Evolutionary conservation across 1,140 invertebrate species (phyloP), one percentile per base, ranked within the genome.

Genomic region (Lordiphosa clarofinis): DNA sequence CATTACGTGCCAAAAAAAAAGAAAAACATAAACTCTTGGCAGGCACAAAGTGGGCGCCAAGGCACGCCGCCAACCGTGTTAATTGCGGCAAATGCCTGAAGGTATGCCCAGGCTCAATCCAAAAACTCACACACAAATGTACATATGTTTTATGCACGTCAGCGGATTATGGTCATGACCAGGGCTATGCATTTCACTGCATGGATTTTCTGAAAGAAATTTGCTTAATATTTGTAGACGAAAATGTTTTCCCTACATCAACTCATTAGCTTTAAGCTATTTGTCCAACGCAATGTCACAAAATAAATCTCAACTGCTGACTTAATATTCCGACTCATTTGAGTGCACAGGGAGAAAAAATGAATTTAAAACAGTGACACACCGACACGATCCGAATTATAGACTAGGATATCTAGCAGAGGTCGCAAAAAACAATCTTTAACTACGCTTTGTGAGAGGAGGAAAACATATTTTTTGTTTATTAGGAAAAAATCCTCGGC

Each of bases 61-160:
- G 76, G 60, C 76, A 81, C 68, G 78, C 73, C 72, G 63, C 72
- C 46, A 73, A 84, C 67, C 76, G 76, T 82, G 76, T 82, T 82
- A 82, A 82, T 82, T 82, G 73, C 76, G 49, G 73, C 78, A 82
- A 84, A 76, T 84, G 76, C 76, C 78, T 60, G 57, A 58, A 75
- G 76, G 58, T 58, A 71, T 53, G 47, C 47, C 63, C 44, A 79
- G 68, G 75, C 74, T 71, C 61, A 55, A 40, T 52, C 43, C 50
- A 21, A 56, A n/a, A 35, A 35, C 28, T 36, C 46, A 46, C 48
- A 36, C 24, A 15, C 15, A 13, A 13, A 42, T 54, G 13, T 40
- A 39, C 48, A 43, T 54, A 43, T 68, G 48, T 57, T 66, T 69
- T 79, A 79, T 79, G 65, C 56, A 38, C 43, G 57, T 65, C 56